Evolutionary conservation across 2,797 vertebrate species (phyloP), one percentile per base, ranked within the genome.

Genomic region (Centroberyx gerrardi): DNA sequence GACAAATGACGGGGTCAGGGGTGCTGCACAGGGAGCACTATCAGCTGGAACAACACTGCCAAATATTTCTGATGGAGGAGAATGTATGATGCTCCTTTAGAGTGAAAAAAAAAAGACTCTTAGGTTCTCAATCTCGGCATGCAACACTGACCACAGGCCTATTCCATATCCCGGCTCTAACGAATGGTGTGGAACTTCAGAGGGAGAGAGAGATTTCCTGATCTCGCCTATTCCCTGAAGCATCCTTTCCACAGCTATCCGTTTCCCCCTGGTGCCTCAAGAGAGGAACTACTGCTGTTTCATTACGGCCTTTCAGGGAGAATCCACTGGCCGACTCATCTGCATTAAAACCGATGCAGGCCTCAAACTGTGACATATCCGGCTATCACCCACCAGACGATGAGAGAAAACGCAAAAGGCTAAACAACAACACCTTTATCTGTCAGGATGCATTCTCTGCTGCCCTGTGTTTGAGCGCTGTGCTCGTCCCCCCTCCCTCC

Each of bases 211-310:
- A 73, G 65, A 22, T 80, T 82, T 84, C 77, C 74, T 51, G 70
- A 85, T 81, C 76, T 77, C 0, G 10, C 71, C 63, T 84, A 78
- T 88, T 94, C 90, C 92, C 91, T 9, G 46, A 93, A 93, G 89
- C 91, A 85, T 92, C 86, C 85, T 88, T 90, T 92, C 69, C 87
- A 93, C 93, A 94, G 95, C 93, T 93, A 92, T 95, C 85, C 92
- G 94, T 95, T 95, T 95, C 95, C 95, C 95, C 94, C 95, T 96
- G 93, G 92, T 95, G 95, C 90, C 82, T 76, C 74, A 73, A 86
- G 82, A 89, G 84, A 89, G 93, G 92, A 95, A 96, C 93, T 96
- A 78, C 93, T 87, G 75, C 82, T 59, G 60, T 31, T 80, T 79
- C 68, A 72, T 75, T 62, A 65, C 15, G 63, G 81, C 78, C 76